These are phyloP conservation scores for Excalfactoria chinensis DNA, from an alignment of 2,113 vertebrate species.

Conservation along the genomic window DNA sequence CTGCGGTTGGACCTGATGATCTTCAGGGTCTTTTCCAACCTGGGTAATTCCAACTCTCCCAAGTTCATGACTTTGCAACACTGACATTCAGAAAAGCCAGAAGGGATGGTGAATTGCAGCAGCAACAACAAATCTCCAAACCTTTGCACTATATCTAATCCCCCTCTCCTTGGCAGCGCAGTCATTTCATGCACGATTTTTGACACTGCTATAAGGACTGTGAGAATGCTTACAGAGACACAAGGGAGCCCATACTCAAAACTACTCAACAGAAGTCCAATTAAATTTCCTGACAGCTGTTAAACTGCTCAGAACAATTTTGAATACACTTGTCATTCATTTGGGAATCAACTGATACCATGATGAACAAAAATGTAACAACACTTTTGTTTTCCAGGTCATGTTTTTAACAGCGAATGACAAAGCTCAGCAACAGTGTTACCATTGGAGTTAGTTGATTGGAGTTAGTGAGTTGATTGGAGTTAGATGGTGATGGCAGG, in stretches of 20 bases:
- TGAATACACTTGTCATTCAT: not conserved
- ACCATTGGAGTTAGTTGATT: not conserved
- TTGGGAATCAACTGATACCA: slow-evolving; percentile 18
- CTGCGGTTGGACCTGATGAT: no score
- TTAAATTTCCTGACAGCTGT: slow-evolving; percentile 41
- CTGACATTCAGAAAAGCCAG: not conserved
- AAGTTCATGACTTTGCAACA: not conserved
- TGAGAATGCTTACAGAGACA: not conserved
- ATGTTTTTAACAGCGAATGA: not conserved
- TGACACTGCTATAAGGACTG: not conserved
- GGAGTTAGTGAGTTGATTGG: not conserved
- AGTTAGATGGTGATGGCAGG: not conserved
- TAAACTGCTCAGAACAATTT: slow-evolving; percentile 43
- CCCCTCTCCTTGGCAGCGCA: not conserved
- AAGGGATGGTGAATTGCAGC: not conserved
- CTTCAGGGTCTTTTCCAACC: no score
- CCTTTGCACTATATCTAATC: not conserved
- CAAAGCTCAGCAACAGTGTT: not conserved
- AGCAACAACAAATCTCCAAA: not conserved
- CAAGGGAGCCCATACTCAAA: slow-evolving; percentile 18
- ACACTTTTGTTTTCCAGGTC: not conserved
- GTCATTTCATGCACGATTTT: slow-evolving; percentile 6
- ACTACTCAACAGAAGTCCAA: slow-evolving; percentile 12
- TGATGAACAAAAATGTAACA: slow-evolving; percentile 1
- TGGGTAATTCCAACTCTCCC: no score